Evolutionary conservation across 64 coral and sea anemone genomes (phyloP).

Genomic region (Acropora tenuis): DNA sequence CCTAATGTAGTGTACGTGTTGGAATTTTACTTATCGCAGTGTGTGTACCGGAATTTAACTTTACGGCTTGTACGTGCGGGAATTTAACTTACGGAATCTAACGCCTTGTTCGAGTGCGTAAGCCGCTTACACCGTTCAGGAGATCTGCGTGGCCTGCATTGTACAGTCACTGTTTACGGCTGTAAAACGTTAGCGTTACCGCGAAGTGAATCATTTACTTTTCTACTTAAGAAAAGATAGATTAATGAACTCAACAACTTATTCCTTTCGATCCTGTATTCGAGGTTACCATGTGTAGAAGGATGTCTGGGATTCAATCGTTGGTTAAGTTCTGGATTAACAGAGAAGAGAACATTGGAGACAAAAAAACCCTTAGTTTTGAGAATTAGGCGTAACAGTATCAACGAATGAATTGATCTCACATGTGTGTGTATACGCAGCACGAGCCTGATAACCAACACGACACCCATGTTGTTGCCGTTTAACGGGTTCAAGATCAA

Average conservation of each 20-base stretch:
- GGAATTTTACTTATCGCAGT: too few species aligned
- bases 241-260: neutral
- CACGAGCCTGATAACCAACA: neutral
- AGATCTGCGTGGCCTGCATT: conserved; percentile 45
- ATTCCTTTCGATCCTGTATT: conserved; percentile 44
- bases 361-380: neutral
- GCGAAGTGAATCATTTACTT: neutral
- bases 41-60: too few species aligned
- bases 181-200: neutral
- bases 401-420: conserved; percentile 39
- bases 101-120: too few species aligned
- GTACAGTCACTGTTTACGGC: conserved; percentile 40
- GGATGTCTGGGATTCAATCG: conserved; percentile 12
- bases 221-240: neutral
- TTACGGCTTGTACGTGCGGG: too few species aligned
- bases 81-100: too few species aligned
- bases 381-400: conserved; percentile 34
- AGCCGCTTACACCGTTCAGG: conserved; percentile 52
- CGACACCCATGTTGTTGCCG: too few species aligned
- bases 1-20: too few species aligned
- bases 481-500: too few species aligned
- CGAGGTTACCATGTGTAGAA: conserved; percentile 50
- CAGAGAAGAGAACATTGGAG: neutral
- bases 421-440: conserved; percentile 19
- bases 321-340: conserved; percentile 24